Evolutionary conservation across 1,140 invertebrate species (phyloP), one percentile per base, ranked within the genome.

Genomic region (Caerostris extrusa): DNA sequence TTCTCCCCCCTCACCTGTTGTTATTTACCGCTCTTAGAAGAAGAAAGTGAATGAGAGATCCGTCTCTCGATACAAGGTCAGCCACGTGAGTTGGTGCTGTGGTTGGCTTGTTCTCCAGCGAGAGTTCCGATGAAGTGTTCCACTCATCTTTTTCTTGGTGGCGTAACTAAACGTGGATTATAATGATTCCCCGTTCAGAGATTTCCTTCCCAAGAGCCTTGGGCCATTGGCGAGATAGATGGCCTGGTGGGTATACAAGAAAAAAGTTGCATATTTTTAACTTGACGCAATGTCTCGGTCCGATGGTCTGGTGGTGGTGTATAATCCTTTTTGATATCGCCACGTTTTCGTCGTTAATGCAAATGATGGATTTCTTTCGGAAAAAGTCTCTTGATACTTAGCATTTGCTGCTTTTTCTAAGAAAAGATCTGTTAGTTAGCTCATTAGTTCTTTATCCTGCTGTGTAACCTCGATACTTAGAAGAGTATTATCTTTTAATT

Each of bases 271-370:
- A 77, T 77, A 50, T 34, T 34, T 53, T 5, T 12, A 12, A 14
- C 71, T 5, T 77, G 71, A 77, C 71, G 71, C 71, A 77, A 14
- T 50, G 71, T 77, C 53, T 77, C 10, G 71, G 71, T 77, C 34
- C 34, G 71, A 50, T 34, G 34, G 71, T 34, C 53, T 67, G 50
- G 34, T 34, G 50, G 34, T 34, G 34, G 34, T 3, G 71, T 53
- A 50, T 77, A 50, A 77, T 77, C 34, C 34, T 34, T 77, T 77
- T 7, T 12, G 71, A 77, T 12, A 77, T 50, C 34, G 34, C 3
- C 1, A 50, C 7, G 71, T 50, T 77, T 77, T 12, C 34, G 19
- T 53, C 71, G 53, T 77, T 50, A 77, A 50, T 34, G 34, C 34
- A 34, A 34, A 34, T 34, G 34, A 34, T 34, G 34, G 34, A 34